These are phyloP conservation scores for Cochlearius cochlearius DNA, from an alignment of 2,113 vertebrate genomes.

Conservation along the genomic window DNA sequence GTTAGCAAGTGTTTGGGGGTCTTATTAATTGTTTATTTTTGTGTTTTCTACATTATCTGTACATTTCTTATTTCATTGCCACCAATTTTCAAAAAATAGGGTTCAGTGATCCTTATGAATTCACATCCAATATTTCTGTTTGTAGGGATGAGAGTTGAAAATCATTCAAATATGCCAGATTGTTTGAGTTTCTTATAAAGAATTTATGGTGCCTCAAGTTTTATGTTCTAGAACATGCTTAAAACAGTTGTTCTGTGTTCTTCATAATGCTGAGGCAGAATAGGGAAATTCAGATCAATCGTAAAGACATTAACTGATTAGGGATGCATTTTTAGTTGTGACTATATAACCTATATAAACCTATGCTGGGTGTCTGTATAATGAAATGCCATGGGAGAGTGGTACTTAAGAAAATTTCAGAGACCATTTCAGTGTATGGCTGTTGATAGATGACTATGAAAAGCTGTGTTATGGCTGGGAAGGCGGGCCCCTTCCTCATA, in stretches of 20 bases:
- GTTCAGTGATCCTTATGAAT: neutral
- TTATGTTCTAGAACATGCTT: neutral
- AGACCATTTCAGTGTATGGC: neutral
- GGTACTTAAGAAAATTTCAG: neutral
- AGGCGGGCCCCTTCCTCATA: neutral
- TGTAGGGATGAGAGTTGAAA: neutral
- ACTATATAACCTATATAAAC: neutral
- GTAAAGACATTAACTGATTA: neutral
- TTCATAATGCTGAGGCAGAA: neutral
- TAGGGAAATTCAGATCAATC: neutral
- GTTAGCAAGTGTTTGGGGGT: neutral
- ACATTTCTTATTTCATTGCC: neutral
- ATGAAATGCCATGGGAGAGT: neutral
- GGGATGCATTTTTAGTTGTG: accelerated
- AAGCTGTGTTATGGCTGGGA: neutral
- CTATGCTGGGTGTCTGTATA: neutral
- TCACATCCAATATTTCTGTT: neutral
- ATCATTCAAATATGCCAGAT: neutral
- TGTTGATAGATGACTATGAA: neutral
- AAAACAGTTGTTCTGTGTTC: neutral
- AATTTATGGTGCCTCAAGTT: neutral
- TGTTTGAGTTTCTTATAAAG: neutral
- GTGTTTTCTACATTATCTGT: neutral
- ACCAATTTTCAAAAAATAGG: neutral
- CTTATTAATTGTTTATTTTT: neutral